Percentiles rank a stretch among this genome's conserved stretches.
Evolutionary conservation across 1,140 invertebrate genomes (phyloP).

Genomic region (Trichonephila inaurata): DNA sequence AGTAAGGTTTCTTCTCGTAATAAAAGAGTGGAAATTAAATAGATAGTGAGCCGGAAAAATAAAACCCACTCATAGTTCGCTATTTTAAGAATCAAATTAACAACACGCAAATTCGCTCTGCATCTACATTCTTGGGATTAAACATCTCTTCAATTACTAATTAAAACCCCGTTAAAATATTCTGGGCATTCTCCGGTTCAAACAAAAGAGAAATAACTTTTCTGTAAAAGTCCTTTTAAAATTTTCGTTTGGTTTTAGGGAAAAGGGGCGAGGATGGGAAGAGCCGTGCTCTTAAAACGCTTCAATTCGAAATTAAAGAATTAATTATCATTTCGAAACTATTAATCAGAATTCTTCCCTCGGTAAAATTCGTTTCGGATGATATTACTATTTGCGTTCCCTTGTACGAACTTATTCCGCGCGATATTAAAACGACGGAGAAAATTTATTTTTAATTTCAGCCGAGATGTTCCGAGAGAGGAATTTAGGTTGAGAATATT

Average conservation of each 20-base stretch:
- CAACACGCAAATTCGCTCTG: background rate
- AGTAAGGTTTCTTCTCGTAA: background rate
- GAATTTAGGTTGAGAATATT: slow-evolving; percentile 20
- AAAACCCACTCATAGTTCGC: background rate
- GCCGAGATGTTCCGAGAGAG: background rate
- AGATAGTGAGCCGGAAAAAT: background rate
- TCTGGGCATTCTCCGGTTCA: background rate
- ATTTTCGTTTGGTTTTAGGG: background rate
- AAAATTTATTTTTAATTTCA: slow-evolving; percentile 49
- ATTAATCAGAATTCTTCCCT: slow-evolving; percentile 51
- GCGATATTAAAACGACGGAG: slow-evolving; percentile 20
- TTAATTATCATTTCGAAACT: slow-evolving; percentile 50
- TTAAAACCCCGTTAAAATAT: slow-evolving; percentile 40
- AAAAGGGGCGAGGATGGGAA: too few relatives aligned
- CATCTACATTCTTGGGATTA: slow-evolving; percentile 9
- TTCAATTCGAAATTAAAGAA: slow-evolving; percentile 55
- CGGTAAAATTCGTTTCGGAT: background rate
- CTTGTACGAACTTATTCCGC: background rate
- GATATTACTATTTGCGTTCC: slow-evolving; percentile 23
- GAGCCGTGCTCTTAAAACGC: background rate
- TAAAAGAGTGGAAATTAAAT: slow-evolving; percentile 8
- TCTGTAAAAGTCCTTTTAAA: slow-evolving; percentile 24
- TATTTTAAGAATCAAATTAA: slow-evolving; percentile 32
- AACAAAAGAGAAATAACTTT: background rate
- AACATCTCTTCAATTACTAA: slow-evolving; percentile 53